These are phyloP conservation scores for Xyliphius kryptos DNA, from an alignment of 2,113 vertebrate species.

Conservation along the genomic window DNA sequence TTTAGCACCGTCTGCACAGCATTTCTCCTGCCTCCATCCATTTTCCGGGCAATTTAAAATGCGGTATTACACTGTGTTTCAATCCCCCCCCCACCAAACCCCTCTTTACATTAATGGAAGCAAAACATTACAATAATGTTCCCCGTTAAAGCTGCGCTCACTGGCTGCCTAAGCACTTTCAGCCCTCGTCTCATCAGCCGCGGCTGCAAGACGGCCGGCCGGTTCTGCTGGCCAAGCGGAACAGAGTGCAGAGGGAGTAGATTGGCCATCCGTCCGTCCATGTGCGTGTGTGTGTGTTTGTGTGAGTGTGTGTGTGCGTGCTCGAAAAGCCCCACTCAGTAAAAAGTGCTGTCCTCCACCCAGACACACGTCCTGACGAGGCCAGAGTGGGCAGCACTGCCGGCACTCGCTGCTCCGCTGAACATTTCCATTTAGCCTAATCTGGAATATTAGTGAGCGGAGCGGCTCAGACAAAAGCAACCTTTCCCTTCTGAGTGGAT, in stretches of 20 bases:
- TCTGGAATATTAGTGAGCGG: conserved; percentile 40
- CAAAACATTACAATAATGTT: conserved; percentile 75
- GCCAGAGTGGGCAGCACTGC: conserved; percentile 36
- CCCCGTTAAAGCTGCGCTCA: conserved; percentile 63
- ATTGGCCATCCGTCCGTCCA: conserved; percentile 13
- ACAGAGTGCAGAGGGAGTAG: conserved; percentile 19
- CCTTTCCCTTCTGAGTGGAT: conserved; percentile 52
- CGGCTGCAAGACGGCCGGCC: conserved; percentile 17
- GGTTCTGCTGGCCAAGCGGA: conserved; percentile 24
- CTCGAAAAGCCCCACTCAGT: conserved; percentile 37
- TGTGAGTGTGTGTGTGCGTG: conserved; percentile 22
- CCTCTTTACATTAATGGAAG: conserved; percentile 67
- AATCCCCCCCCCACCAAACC: conserved; percentile 46
- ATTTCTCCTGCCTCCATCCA: conserved; percentile 63
- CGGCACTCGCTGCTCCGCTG: conserved; percentile 46
- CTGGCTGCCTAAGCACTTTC: conserved; percentile 64
- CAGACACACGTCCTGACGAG: conserved; percentile 12
- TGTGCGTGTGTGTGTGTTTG: conserved; percentile 21
- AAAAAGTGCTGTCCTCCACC: conserved; percentile 26
- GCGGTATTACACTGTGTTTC: conserved; percentile 64
- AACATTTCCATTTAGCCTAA: conserved; percentile 56
- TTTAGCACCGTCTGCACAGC: conserved; percentile 70
- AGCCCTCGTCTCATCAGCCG: conserved; percentile 34
- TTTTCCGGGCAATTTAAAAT: conserved; percentile 75
- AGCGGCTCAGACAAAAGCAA: conserved; percentile 34